Evolutionary conservation across 2,888 invertebrate genomes (phyloP).

Genomic region (Aethes cnicana): DNA sequence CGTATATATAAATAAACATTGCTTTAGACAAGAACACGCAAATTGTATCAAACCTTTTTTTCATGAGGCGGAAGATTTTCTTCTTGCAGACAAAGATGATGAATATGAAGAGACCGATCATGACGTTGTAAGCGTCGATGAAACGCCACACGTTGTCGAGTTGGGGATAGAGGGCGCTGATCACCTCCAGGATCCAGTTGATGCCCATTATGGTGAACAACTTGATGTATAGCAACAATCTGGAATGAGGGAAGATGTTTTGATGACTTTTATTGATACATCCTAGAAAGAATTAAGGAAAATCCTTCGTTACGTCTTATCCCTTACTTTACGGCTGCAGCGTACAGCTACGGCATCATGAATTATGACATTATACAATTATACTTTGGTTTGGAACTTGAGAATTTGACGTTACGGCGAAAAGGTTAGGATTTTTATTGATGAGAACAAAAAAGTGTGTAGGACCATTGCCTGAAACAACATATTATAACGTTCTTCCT

Average conservation of each 20-base stretch:
- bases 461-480: too few species aligned
- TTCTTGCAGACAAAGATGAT: conserved; percentile 88
- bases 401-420: too few species aligned
- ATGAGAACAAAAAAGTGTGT: too few species aligned
- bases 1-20: too few species aligned
- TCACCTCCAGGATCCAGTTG: conserved; percentile 88
- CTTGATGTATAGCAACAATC: conserved; percentile 86
- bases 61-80: conserved; percentile 84
- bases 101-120: conserved; percentile 87
- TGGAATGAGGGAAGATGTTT: conserved; percentile 55
- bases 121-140: conserved; percentile 85
- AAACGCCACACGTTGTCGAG: conserved; percentile 81
- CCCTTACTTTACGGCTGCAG: too few species aligned
- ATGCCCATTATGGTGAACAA: conserved; percentile 88
- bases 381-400: too few species aligned
- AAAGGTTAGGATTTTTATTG: too few species aligned
- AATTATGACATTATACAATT: too few species aligned
- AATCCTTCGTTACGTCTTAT: background rate
- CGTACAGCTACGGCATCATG: too few species aligned
- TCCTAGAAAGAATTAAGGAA: background rate
- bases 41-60: conserved; percentile 77
- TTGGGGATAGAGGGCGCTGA: conserved; percentile 82
- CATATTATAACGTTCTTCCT: too few species aligned
- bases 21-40: too few species aligned
- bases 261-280: background rate